Conservation (phyloP, 2,113 vertebrate species). For the Nymphicus hollandicus region DNA sequence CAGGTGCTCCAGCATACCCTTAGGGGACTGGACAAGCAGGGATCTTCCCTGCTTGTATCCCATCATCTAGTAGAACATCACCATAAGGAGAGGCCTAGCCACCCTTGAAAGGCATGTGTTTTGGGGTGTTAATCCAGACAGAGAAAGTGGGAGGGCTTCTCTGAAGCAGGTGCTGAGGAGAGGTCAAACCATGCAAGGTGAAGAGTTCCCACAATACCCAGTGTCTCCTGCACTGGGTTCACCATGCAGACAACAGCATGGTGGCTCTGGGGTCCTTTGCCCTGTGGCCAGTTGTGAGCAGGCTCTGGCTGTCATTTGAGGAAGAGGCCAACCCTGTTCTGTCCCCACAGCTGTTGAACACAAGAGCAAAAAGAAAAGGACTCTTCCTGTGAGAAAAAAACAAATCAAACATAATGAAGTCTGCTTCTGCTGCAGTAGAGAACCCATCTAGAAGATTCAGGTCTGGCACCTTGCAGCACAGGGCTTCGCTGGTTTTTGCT, state of each 20-base stretch:
- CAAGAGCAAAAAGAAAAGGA: not conserved
- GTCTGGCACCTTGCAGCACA: not conserved
- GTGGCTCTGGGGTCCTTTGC: not conserved
- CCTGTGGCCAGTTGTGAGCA: not conserved
- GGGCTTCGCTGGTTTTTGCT: not conserved
- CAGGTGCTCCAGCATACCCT: not conserved
- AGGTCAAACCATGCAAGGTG: not conserved
- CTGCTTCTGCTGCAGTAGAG: not conserved
- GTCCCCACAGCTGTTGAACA: not conserved
- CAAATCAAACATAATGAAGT: not conserved
- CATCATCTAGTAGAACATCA: not conserved
- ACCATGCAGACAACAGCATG: not conserved
- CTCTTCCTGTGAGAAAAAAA: not conserved
- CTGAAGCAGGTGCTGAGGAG: not conserved
- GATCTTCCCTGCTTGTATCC: not conserved
- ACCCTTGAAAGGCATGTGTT: not conserved
- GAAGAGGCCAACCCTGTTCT: not conserved
- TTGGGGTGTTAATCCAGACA: not conserved
- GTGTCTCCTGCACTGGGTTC: not conserved
- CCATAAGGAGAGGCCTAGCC: not conserved
- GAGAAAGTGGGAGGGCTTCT: not conserved
- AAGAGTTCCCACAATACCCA: not conserved
- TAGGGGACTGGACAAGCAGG: not conserved
- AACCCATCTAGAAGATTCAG: conserved; percentile 43
- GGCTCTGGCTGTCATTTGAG: not conserved